Base-by-base conservation (phyloP, 2,113 vertebrate species). In the Formicarius rufipectus region DNA sequence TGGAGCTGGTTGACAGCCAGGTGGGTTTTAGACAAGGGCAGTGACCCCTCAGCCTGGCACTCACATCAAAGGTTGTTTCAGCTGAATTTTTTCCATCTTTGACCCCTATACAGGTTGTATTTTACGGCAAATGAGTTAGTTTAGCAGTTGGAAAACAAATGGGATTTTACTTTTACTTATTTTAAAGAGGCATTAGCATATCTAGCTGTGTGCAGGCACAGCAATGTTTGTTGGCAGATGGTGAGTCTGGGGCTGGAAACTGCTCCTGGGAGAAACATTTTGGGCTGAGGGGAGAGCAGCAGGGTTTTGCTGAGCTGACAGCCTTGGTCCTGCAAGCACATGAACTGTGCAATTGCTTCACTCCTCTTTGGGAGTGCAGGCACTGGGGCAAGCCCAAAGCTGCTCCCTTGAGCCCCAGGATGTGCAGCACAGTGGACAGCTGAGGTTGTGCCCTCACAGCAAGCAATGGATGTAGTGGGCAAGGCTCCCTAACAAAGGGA, bases 391-490 rank as follows among this genome's bases (percentile, higher is more conserved):
- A 45, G 15, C 37, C 42, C 8, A 5, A 69, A 45, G 75, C 40
- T 22, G 58, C 37, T 76, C 18, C 31, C 39, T 11, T 5, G 35
- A n/a, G 45, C 6, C 1, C 0, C 16, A 11, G 31, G 33, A 39
- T 24, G 31, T 1, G 1, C 13, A 50, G 27, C 6, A 1, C 37
- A 18, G 3, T 1, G 23, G 23, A 47, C 7, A 35, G 67, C 37
- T 56, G 62, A 20, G 67, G 14, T 25, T 53, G 50, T 56, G 40
- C 45, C 53, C 59, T 69, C 1, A 0, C 33, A 23, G 15, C 0
- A 17, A 67, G 20, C 42, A 28, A 37, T 4, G 14, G 30, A 3
- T 14, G 60, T 13, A 4, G 20, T 11, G 60, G 21, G 35, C 50
- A 33, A 59, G 59, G 42, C 25, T 45, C 39, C 56, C 35, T 0